Conservation (phyloP, 2,797 vertebrate species). For the Melanotaenia pygmaea region DNA sequence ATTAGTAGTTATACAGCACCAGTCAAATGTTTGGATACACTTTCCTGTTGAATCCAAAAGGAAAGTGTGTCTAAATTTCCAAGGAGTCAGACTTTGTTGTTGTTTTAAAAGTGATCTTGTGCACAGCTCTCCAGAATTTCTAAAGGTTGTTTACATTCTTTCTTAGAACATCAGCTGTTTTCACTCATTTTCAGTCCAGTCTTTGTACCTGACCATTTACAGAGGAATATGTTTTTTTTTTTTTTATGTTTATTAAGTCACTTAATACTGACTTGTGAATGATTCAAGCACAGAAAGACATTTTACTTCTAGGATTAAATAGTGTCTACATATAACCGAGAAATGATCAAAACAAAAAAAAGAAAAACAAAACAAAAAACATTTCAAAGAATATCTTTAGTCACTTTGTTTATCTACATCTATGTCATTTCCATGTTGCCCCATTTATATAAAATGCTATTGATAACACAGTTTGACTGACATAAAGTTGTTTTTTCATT, state of each 20-base stretch:
- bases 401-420: neutral
- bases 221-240: neutral
- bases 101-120: neutral
- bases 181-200: neutral
- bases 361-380: neutral
- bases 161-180: neutral
- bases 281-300: neutral
- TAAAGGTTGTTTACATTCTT: neutral
- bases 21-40: neutral
- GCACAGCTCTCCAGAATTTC: neutral
- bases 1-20: neutral
- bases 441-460: neutral
- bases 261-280: neutral
- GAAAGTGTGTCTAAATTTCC: neutral
- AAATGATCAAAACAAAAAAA: neutral
- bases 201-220: neutral
- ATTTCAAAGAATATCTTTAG: neutral
- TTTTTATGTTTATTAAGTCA: neutral
- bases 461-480: neutral
- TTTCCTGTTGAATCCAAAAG: too few relatives aligned
- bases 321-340: neutral
- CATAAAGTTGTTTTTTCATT: neutral
- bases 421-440: neutral
- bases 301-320: neutral
- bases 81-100: neutral